These are phyloP conservation scores for Clitarchus hookeri DNA, from an alignment of 2,888 invertebrate genomes.

Conservation along the genomic window DNA sequence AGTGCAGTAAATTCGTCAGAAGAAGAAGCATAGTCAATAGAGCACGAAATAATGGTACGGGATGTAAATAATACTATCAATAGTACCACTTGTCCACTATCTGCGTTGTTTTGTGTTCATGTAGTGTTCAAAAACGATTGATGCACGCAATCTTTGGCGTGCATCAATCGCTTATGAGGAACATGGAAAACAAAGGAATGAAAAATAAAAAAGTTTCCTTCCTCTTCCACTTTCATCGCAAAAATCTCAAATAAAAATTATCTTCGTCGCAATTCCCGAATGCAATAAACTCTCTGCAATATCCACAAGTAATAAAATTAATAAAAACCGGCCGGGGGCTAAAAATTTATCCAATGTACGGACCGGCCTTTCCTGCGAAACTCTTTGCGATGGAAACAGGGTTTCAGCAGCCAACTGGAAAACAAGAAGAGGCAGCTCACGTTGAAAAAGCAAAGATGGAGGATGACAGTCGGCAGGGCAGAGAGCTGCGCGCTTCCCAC, in stretches of 20 bases:
- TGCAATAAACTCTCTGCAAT: conserved; percentile 36
- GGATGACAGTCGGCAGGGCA: conserved; percentile 47
- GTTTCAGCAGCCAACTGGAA: conserved; percentile 67
- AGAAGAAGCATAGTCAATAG: too few species aligned
- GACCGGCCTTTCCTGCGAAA: conserved; percentile 76
- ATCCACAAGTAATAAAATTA: conserved; percentile 38
- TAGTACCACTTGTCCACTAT: too few species aligned
- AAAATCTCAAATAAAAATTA: conserved; percentile 31
- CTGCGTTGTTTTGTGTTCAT: too few species aligned
- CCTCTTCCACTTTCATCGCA: conserved; percentile 40
- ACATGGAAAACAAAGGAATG: conserved; percentile 41
- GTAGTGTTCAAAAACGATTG: too few species aligned
- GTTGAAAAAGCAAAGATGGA: conserved; percentile 49
- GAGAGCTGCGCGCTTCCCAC: conserved; percentile 52
- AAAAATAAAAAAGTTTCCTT: conserved; percentile 42
- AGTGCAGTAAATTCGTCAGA: too few species aligned
- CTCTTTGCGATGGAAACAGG: conserved; percentile 90
- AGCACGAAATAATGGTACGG: too few species aligned
- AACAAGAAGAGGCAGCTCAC: conserved; percentile 60
- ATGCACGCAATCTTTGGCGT: too few species aligned
- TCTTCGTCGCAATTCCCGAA: conserved; percentile 31
- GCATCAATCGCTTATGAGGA: conserved; percentile 39
- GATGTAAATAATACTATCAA: too few species aligned
- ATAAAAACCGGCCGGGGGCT: conserved; percentile 40
- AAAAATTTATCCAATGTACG: conserved; percentile 46